These are phyloP conservation scores for Drosophila macrospina DNA, from an alignment of 2,888 invertebrate species.

Conservation along the genomic window DNA sequence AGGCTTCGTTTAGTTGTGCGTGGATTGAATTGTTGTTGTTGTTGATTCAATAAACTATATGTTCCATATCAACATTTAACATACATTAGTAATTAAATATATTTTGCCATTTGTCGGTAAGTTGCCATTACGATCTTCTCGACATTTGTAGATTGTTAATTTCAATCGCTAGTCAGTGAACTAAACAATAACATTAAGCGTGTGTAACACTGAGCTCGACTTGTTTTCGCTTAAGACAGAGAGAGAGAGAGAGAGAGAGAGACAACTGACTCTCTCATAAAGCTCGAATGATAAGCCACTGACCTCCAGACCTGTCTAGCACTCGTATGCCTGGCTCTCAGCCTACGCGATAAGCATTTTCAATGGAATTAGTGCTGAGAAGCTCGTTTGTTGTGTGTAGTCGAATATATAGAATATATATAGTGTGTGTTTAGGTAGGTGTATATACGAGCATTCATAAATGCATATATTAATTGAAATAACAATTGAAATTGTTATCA, in stretches of 20 bases:
- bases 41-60: slow-evolving; percentile 11
- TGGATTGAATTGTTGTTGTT: slow-evolving; percentile 21
- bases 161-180: background rate
- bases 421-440: background rate
- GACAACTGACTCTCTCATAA: slow-evolving; percentile 22
- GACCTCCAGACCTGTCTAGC: slow-evolving; percentile 56
- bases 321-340: slow-evolving; percentile 28
- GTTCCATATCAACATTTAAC: slow-evolving; percentile 1
- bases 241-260: too few relatives aligned
- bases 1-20: slow-evolving; percentile 56
- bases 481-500: background rate
- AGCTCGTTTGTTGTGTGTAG: slow-evolving; percentile 5
- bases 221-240: slow-evolving; percentile 12
- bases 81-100: background rate
- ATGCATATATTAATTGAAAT: too few relatives aligned
- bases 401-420: background rate
- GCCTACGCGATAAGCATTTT: slow-evolving; percentile 50
- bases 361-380: slow-evolving; percentile 36
- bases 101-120: slow-evolving; percentile 36
- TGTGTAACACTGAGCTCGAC: slow-evolving; percentile 1
- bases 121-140: slow-evolving; percentile 18
- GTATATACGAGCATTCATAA: background rate
- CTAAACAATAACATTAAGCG: slow-evolving; percentile 4
- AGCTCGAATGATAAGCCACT: slow-evolving; percentile 71
- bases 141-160: slow-evolving; percentile 20